Evolutionary conservation across 2,113 vertebrate genomes (phyloP).

Genomic region (Nestor notabilis): DNA sequence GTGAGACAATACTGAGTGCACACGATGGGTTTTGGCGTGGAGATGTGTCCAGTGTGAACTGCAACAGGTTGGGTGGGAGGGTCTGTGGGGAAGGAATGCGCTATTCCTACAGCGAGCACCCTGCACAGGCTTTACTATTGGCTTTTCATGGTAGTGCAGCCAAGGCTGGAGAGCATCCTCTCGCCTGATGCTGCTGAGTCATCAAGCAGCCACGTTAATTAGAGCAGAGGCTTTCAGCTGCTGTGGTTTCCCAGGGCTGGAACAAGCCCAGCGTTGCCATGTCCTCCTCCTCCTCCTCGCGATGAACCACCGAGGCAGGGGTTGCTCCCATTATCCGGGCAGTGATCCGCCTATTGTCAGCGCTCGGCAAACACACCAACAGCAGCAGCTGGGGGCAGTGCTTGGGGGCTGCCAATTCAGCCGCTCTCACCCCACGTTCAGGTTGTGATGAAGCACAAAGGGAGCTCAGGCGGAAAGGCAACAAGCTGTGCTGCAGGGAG

Average conservation of each 20-base stretch:
- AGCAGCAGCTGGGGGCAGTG: background rate
- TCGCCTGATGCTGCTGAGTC: background rate
- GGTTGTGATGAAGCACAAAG: fast-evolving
- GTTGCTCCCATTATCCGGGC: background rate
- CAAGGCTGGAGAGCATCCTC: background rate
- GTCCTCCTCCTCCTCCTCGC: background rate
- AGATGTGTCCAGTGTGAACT: fast-evolving
- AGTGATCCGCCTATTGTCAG: fast-evolving
- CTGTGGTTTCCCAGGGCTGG: fast-evolving
- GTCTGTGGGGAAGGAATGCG: background rate
- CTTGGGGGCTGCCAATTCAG: background rate
- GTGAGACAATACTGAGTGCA: background rate
- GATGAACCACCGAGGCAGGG: fast-evolving
- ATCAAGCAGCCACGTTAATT: background rate
- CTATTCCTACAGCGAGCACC: fast-evolving
- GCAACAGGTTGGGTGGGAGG: background rate
- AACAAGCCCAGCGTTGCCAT: fast-evolving
- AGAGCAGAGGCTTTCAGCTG: background rate
- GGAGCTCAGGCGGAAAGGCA: background rate
- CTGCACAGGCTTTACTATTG: fast-evolving
- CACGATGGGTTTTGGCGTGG: fast-evolving
- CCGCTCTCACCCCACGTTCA: fast-evolving
- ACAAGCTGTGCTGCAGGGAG: background rate
- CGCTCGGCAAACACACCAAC: background rate
- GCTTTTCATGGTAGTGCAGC: fast-evolving